Evolutionary conservation across 2,888 invertebrate species (phyloP), one percentile per base, ranked within the genome.

Genomic region (Cybosia mesomella): DNA sequence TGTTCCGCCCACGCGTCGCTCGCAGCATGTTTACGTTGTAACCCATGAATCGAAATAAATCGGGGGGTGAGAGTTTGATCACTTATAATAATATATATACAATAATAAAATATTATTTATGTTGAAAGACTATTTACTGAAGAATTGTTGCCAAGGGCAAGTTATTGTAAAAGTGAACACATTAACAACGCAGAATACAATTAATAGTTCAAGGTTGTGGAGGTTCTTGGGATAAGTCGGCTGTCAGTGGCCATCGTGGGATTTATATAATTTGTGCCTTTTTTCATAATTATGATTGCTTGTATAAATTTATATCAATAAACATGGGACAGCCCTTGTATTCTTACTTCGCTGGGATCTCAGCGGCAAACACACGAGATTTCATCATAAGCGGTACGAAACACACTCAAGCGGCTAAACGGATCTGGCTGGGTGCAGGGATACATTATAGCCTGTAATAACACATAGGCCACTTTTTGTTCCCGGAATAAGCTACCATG

Each of bases 41-140:
- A 81, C 85, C 84, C 87, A 84, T 87, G 89, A 89, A 89, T 87
- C 86, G 85, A 87, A 83, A 85, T 83, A 85, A 87, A 87, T 82
- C 85, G 84, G 76, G 77, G 83, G 83, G 85, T 84, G 77, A 85
- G 91, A 91, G 86, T 91, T 92, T 89, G 88, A 90, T 91, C 90
- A 89, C 86, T 89, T 89, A 88, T 89, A 88, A 82, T n/a, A n/a
- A n/a, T n/a, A n/a, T n/a, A n/a, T n/a, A n/a, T n/a, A n/a, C n/a
- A n/a, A n/a, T n/a, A n/a, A n/a, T n/a, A n/a, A n/a, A n/a, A n/a
- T 87, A 88, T 88, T 90, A 89, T 88, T 89, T 88, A 88, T 82
- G 75, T 79, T 49, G 81, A 85, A 85, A 86, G 80, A 74, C 81
- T 74, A 78, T 85, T 89, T 86, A 83, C 84, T 81, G 69, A 74